A percentile compares a stretch with the other conserved stretches of the same genome.
Conservation (phyloP, 2,113 vertebrate genomes). For the Dromiciops gliroides region DNA sequence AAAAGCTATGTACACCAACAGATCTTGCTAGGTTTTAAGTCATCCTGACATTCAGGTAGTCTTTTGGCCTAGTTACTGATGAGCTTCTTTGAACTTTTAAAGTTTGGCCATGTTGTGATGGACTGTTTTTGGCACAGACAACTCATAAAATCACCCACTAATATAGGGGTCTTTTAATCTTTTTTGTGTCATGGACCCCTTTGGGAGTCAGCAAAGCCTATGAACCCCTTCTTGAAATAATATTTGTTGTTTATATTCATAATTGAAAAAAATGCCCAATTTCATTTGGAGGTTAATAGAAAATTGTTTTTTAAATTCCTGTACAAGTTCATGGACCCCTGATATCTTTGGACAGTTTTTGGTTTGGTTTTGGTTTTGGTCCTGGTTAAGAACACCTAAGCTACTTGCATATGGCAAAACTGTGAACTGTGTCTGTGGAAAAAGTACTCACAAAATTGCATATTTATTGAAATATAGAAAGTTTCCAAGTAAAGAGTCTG, state of each 20-base stretch:
- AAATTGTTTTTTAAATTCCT: not conserved
- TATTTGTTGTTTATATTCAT: not conserved
- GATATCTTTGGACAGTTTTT: not conserved
- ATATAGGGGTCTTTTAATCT: not conserved
- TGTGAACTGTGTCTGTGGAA: not conserved
- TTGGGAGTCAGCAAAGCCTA: not conserved
- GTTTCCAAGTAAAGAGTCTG: conserved; percentile 36
- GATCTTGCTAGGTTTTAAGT: not conserved
- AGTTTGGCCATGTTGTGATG: not conserved
- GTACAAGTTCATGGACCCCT: not conserved
- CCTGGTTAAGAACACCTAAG: not conserved
- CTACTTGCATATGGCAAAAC: not conserved
- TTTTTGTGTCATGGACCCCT: not conserved
- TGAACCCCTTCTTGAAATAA: not conserved
- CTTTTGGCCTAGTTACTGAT: not conserved
- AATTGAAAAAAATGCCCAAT: not conserved
- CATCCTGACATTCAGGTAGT: not conserved
- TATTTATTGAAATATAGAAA: conserved; percentile 38
- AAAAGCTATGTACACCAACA: not conserved
- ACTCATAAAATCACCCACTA: not conserved
- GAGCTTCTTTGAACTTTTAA: not conserved
- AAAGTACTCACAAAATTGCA: not conserved
- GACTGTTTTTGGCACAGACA: not conserved
- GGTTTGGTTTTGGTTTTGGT: not conserved
- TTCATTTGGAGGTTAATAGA: not conserved